Evolutionary conservation across 2,888 invertebrate genomes (phyloP).

Genomic region (Meganola albula): DNA sequence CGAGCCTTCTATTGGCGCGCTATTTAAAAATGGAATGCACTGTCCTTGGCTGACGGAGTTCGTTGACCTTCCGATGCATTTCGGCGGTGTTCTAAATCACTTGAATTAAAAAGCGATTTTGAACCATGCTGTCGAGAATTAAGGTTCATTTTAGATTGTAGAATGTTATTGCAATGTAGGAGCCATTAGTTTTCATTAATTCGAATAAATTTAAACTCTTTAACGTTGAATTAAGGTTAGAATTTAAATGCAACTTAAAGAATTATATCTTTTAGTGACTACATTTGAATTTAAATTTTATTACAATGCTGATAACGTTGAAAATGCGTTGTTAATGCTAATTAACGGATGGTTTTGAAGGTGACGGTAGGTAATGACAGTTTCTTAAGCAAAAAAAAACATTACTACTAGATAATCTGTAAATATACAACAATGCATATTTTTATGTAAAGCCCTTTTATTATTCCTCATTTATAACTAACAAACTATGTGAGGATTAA

Average conservation of each 20-base stretch:
- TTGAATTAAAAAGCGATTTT: conserved; percentile 31
- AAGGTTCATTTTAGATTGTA: conserved; percentile 39
- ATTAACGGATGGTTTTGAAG: conserved; percentile 35
- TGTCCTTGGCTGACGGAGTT: conserved; percentile 72
- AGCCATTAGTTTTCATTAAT: conserved; percentile 33
- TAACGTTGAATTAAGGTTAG: conserved; percentile 36
- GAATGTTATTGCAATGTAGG: conserved; percentile 28
- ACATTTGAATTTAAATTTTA: conserved; percentile 26
- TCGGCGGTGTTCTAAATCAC: conserved; percentile 57
- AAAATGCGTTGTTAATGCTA: conserved; percentile 23
- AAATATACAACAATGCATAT: too few species aligned
- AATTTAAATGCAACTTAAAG: conserved; percentile 33
- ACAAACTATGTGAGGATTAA: too few species aligned
- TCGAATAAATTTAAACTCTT: conserved; percentile 46
- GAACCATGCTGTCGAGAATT: conserved; percentile 32
- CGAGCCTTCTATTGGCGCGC: conserved; percentile 73
- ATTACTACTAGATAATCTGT: too few species aligned
- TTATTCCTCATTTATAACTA: too few species aligned
- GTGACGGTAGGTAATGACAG: conserved; percentile 38
- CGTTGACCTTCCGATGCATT: conserved; percentile 77
- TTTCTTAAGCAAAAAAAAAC: too few species aligned
- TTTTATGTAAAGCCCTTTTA: too few species aligned
- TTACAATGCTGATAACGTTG: conserved; percentile 23
- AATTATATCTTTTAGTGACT: conserved; percentile 28
- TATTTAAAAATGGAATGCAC: conserved; percentile 77